A percentile compares a stretch with the other conserved stretches of the same genome.
These are phyloP conservation scores for Chaunax sp. DNA, from an alignment of 2,797 vertebrate genomes.

Conservation along the genomic window DNA sequence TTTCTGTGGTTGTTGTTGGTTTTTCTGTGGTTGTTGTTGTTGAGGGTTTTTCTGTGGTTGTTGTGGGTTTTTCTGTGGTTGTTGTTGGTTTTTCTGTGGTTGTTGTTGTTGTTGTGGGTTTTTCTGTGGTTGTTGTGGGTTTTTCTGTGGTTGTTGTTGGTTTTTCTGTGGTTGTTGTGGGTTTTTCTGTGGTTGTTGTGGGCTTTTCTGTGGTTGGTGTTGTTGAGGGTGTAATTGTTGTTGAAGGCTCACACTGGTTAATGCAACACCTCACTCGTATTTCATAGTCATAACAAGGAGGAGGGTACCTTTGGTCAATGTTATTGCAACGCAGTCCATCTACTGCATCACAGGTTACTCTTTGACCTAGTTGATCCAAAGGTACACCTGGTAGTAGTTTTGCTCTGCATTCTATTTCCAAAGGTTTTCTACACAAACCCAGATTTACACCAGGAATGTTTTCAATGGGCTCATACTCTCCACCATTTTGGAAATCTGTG, in stretches of 20 bases:
- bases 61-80: not conserved
- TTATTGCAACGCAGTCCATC: constrained; percentile 84
- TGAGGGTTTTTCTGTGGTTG: not conserved
- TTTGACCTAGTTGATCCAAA: constrained; percentile 70
- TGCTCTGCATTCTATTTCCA: constrained; percentile 83
- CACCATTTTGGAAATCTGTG: constrained; percentile 19
- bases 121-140: not conserved
- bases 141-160: not conserved
- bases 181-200: not conserved
- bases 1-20: constrained; percentile 3
- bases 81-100: not conserved
- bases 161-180: constrained; percentile 6
- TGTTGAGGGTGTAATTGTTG: not conserved
- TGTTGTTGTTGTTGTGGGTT: not conserved
- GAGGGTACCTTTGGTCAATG: constrained; percentile 36
- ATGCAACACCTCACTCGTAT: constrained; percentile 82
- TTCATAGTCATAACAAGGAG: constrained; percentile 84
- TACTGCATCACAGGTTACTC: constrained; percentile 74
- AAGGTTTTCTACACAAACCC: constrained; percentile 70
- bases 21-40: not conserved
- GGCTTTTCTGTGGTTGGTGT: not conserved
- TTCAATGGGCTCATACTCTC: constrained; percentile 83
- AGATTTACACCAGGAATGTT: constrained; percentile 73
- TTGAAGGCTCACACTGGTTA: not conserved
- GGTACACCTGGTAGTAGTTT: constrained; percentile 36